Percentiles rank a stretch among this genome's conserved stretches.
These are phyloP conservation scores for Sakesphorus luctuosus DNA, from an alignment of 2,113 vertebrate genomes.

Conservation along the genomic window DNA sequence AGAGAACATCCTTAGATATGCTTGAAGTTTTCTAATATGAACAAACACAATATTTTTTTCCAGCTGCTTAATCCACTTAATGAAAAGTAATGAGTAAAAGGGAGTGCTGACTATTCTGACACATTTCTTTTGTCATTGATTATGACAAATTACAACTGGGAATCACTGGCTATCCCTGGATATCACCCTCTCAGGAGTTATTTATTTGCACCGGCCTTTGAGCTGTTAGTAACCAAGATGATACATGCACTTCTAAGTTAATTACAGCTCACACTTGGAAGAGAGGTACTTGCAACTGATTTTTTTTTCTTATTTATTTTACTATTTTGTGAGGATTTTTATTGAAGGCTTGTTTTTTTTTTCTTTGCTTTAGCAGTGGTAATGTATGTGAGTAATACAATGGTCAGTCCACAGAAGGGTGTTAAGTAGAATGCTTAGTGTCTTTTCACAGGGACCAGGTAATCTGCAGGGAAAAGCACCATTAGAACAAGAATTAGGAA, in stretches of 20 bases:
- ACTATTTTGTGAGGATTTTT: neutral
- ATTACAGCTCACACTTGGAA: neutral
- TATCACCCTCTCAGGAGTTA: neutral
- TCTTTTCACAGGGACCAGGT: neutral
- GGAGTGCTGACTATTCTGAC: neutral
- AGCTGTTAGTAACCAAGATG: neutral
- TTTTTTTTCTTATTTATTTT: neutral
- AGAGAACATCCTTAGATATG: neutral
- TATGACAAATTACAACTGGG: neutral
- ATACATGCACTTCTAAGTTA: neutral
- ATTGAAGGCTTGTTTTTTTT: neutral
- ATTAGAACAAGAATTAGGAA: neutral
- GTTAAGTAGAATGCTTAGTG: neutral
- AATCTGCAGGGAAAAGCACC: neutral
- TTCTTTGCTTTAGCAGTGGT: neutral
- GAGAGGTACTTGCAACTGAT: neutral
- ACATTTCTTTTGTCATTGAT: neutral
- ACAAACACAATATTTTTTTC: neutral
- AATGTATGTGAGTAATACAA: neutral
- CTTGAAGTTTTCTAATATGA: neutral
- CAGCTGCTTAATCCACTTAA: neutral
- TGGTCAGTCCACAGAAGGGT: neutral
- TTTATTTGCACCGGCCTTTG: neutral
- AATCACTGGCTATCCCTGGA: neutral
- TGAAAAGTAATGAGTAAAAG: neutral